Evolutionary conservation across 2,113 vertebrate genomes (phyloP).

Genomic region (Trichomycterus rosablanca): DNA sequence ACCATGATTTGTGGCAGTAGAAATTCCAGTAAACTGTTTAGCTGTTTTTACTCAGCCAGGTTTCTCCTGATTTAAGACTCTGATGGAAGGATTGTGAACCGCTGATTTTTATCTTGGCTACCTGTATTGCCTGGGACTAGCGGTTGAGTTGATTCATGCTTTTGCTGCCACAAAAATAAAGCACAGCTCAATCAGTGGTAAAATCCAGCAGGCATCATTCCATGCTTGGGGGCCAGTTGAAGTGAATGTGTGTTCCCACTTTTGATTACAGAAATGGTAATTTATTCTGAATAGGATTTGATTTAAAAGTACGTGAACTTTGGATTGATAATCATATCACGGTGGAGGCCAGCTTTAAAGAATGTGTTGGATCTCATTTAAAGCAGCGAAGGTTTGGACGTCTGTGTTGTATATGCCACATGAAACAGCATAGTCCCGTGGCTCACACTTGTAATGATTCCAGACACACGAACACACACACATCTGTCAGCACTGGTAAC

Average conservation of each 20-base stretch:
- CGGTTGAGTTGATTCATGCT: conserved; percentile 5
- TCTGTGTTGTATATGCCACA: neutral
- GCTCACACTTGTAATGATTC: conserved; percentile 1
- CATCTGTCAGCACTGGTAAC: conserved; percentile 28
- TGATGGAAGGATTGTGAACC: conserved; percentile 9
- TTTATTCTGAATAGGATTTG: neutral
- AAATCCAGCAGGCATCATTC: neutral
- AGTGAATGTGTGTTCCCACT: neutral
- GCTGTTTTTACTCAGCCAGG: neutral
- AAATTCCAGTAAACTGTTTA: too few relatives aligned
- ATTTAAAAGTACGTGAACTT: neutral
- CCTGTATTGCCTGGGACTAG: neutral
- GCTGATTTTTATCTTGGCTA: neutral
- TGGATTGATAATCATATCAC: neutral
- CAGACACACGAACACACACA: conserved; percentile 7
- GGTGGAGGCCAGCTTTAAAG: neutral
- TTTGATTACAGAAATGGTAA: neutral
- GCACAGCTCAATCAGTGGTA: neutral
- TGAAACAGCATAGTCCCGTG: conserved; percentile 1
- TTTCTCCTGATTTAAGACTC: neutral
- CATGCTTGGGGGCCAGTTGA: neutral
- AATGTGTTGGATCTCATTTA: neutral
- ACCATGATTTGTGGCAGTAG: too few relatives aligned
- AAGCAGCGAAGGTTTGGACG: too few relatives aligned
- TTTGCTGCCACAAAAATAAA: conserved; percentile 1